Evolutionary conservation across 2,888 invertebrate genomes (phyloP).

Genomic region (Cremastinae sp.): DNA sequence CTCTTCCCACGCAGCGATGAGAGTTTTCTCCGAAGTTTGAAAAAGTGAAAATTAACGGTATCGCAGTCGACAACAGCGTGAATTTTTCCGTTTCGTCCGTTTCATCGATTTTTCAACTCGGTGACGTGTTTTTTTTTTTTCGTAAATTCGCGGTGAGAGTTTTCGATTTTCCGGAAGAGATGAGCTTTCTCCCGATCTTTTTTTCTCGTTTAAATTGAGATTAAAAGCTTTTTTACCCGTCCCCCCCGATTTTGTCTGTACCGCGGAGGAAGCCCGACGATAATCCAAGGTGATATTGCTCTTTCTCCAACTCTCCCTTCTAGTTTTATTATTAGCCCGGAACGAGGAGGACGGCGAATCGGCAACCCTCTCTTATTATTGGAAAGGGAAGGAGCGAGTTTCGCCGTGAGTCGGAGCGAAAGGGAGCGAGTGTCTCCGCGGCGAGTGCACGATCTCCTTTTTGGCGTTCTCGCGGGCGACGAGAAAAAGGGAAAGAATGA

Average conservation of each 20-base stretch:
- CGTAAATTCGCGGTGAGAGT: neutral
- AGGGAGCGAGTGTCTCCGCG: too few species aligned
- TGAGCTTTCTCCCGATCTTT: constrained; percentile 20
- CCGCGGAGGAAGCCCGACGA: constrained; percentile 39
- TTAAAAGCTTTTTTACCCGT: too few species aligned
- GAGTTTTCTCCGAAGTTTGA: neutral
- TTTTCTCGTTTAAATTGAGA: too few species aligned
- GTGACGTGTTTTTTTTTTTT: constrained; percentile 8
- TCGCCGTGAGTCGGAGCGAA: constrained; percentile 17
- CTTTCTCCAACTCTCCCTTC: constrained; percentile 37
- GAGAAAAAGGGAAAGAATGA: too few species aligned
- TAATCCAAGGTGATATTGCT: constrained; percentile 63
- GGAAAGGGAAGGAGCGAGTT: constrained; percentile 32
- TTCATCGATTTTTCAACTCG: too few species aligned
- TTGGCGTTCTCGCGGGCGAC: constrained; percentile 56
- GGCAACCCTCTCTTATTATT: constrained; percentile 60
- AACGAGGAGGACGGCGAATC: constrained; percentile 44
- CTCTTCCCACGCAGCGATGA: constrained; percentile 15
- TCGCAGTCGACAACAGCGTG: too few species aligned
- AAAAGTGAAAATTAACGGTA: constrained; percentile 10
- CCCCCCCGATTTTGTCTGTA: too few species aligned
- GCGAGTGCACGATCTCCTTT: constrained; percentile 50
- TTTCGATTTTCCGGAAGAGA: neutral
- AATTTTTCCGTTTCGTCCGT: too few species aligned
- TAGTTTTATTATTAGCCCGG: constrained; percentile 64